phyloP scores from a whole-genome alignment of 2,113 vertebrate species.

The Erythrolamprus reginae region DNA sequence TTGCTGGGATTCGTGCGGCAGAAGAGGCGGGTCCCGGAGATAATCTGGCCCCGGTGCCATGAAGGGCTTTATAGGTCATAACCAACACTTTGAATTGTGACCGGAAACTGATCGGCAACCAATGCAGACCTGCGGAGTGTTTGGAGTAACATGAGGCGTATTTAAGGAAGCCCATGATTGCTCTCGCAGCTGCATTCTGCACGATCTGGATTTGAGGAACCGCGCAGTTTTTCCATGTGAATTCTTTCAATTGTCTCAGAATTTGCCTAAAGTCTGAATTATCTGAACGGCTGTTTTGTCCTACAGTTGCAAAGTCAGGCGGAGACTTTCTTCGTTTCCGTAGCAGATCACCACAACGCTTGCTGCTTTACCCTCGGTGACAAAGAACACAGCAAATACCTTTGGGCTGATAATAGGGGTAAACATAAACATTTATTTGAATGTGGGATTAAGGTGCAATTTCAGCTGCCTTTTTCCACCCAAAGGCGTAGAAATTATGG shows the following conservation, averaged over 20 bases:
- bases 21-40: no score
- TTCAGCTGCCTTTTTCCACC: neutral
- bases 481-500: neutral
- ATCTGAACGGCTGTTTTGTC: neutral
- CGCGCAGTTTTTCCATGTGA: neutral
- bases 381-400: slow-evolving; percentile 66
- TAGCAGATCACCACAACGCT: slow-evolving; percentile 72
- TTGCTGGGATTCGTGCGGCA: no score
- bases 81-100: no score
- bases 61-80: no score
- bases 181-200: no score
- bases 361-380: slow-evolving; percentile 74
- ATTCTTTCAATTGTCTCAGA: neutral
- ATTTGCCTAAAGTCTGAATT: neutral
- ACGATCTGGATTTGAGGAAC: neutral
- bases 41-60: no score
- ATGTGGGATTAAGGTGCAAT: neutral
- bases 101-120: no score
- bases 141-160: no score
- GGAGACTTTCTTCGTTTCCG: slow-evolving; percentile 79
- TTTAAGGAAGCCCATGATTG: no score
- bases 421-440: slow-evolving; percentile 28
- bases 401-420: slow-evolving; percentile 84
- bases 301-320: slow-evolving; percentile 82
- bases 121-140: no score